Conservation (phyloP, 2,113 vertebrate species). For the Scytalopus superciliaris region DNA sequence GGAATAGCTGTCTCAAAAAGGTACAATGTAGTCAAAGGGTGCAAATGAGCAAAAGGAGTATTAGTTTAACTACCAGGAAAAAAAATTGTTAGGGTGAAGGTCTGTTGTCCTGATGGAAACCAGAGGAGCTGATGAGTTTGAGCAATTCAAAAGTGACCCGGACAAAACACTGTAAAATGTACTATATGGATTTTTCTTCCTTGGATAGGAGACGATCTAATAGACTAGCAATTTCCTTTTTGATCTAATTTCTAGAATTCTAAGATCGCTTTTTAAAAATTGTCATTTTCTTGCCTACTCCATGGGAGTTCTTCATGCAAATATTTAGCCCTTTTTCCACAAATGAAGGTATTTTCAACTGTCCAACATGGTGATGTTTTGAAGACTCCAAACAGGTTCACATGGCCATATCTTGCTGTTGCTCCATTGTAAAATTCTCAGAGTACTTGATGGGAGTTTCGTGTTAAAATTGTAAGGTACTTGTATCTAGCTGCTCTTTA, state of each 20-base stretch:
- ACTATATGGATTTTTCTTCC: not conserved
- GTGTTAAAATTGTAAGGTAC: not conserved
- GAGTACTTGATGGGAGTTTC: conserved; percentile 15
- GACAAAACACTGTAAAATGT: not conserved
- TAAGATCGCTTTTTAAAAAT: not conserved
- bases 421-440: not conserved
- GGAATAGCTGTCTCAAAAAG: not conserved
- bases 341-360: not conserved
- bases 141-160: not conserved
- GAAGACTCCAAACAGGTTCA: not conserved
- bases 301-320: not conserved
- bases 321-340: not conserved
- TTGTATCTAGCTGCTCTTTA: conserved; percentile 15
- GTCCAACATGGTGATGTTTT: not conserved
- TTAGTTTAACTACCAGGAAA: not conserved
- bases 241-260: not conserved
- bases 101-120: not conserved
- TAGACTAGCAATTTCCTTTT: not conserved
- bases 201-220: not conserved
- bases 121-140: not conserved
- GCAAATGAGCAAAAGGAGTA: not conserved
- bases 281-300: not conserved
- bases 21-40: not conserved
- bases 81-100: not conserved
- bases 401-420: not conserved